Base-by-base conservation (phyloP, 92 coral and sea anemone genomes). In the Phenganax stokvisi region DNA sequence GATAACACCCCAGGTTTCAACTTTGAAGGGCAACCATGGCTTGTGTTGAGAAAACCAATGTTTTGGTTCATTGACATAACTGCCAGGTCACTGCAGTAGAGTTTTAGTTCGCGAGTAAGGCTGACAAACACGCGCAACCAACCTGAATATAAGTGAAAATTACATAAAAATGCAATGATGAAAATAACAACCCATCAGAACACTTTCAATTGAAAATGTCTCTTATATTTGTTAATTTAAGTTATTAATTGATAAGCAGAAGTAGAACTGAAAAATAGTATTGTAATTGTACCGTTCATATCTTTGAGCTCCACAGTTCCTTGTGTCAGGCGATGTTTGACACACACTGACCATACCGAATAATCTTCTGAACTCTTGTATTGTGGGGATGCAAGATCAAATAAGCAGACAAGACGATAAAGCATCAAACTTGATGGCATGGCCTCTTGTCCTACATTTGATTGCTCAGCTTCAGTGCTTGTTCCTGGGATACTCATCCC, bases 361-460 rank as follows among this genome's bases (percentile, higher is more conserved):
- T 81, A 74, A 51, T 90, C 96, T 65, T 87, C 94, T 72, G 84
- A 72, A 63, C 90, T 90, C 25, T 85, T 86, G 79, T 92, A 94
- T 47, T 87, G 85, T 15, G 88, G 77, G 0, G 92, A 90, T 78
- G 87, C 89, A 57, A 94, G 70, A 58, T 94, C 96, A 80, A 92
- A 79, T 64, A 94, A 77, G 83, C 98, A 94, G 31, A 94, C 85
- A 37, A 94, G 72, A 28, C 98, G 87, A 69, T 94, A 94, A 28
- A 94, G 70, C 5, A 96, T 93, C 30, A 94, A 91, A 72, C 97
- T 92, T 68, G 97, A 90, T 67, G 98, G 98, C 76, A 94, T 90
- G 53, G 97, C 92, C 82, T 90, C 93, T 51, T 82, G 86, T 6
- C 88, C 85, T 31, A 71, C 81, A 66, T 89, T 91, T 79, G 79